Evolutionary conservation across 2,888 invertebrate genomes (phyloP).

Genomic region (Apotomis turbidana): DNA sequence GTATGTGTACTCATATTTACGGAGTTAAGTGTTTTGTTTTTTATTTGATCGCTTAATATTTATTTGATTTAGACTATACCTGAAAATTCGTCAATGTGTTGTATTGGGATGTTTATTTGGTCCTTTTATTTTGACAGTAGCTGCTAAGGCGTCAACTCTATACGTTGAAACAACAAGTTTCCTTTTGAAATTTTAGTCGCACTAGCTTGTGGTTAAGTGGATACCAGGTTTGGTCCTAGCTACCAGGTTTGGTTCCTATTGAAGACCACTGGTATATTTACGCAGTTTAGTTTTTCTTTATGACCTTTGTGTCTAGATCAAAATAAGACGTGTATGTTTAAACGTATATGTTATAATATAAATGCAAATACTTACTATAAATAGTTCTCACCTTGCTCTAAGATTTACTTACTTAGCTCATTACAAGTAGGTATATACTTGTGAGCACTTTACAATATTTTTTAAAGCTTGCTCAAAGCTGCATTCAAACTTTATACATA

Average conservation of each 20-base stretch:
- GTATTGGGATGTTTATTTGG: background rate
- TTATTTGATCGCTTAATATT: too few relatives aligned
- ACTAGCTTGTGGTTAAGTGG: too few relatives aligned
- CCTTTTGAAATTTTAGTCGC: background rate
- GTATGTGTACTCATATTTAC: too few relatives aligned
- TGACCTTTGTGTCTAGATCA: background rate
- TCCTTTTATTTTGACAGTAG: background rate
- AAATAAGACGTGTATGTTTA: background rate
- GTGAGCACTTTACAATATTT: background rate
- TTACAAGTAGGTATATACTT: background rate
- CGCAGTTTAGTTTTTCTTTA: too few relatives aligned
- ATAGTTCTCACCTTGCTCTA: too few relatives aligned
- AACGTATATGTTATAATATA: too few relatives aligned
- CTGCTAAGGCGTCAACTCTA: background rate
- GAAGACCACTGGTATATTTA: too few relatives aligned
- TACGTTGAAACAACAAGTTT: background rate
- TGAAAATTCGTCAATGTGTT: background rate
- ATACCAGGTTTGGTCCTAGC: too few relatives aligned
- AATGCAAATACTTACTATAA: too few relatives aligned
- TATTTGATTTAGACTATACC: background rate
- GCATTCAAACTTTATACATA: background rate
- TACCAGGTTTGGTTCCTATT: too few relatives aligned
- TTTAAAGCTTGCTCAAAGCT: slow-evolving; percentile 29
- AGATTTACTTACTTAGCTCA: too few relatives aligned
- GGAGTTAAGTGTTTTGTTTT: too few relatives aligned